Evolutionary conservation across 2,888 invertebrate species (phyloP).

Genomic region (Rotaria sp.): DNA sequence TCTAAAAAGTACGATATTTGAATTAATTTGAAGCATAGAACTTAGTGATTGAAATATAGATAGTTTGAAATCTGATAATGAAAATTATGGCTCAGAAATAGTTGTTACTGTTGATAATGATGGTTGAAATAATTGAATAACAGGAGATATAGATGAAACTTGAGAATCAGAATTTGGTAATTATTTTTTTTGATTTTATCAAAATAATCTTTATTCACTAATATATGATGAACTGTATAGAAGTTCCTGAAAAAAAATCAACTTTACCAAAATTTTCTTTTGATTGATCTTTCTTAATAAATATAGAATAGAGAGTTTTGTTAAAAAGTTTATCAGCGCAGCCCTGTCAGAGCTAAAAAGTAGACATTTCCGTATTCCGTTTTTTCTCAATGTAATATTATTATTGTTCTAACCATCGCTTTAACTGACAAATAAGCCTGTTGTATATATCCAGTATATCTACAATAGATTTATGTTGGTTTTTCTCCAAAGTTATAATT

Average conservation of each 20-base stretch:
- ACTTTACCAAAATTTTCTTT: not conserved
- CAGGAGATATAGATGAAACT: slow-evolving; percentile 42
- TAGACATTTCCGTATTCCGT: no score
- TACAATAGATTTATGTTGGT: no score
- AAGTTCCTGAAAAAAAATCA: not conserved
- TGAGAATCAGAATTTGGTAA: slow-evolving; percentile 42
- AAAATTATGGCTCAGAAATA: slow-evolving; percentile 31
- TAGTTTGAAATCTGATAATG: slow-evolving; percentile 37
- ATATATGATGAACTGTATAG: slow-evolving; percentile 41
- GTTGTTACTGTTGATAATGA: slow-evolving; percentile 62
- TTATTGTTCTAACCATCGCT: no score
- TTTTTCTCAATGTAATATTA: no score
- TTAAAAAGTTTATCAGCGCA: no score
- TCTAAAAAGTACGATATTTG: slow-evolving; percentile 80
- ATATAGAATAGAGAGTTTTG: no score
- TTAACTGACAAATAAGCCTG: no score
- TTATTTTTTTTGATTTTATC: not conserved
- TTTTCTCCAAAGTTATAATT: no score
- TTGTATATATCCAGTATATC: no score
- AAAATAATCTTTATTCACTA: slow-evolving; percentile 42
- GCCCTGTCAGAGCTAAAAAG: no score
- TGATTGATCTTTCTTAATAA: not conserved
- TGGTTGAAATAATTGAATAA: slow-evolving; percentile 67
- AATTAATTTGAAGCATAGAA: slow-evolving; percentile 32
- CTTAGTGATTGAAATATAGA: slow-evolving; percentile 29